A percentile compares a stretch with the other conserved stretches of the same genome.
Evolutionary conservation across 2,797 vertebrate species (phyloP).

Genomic region (Crax fasciolata): DNA sequence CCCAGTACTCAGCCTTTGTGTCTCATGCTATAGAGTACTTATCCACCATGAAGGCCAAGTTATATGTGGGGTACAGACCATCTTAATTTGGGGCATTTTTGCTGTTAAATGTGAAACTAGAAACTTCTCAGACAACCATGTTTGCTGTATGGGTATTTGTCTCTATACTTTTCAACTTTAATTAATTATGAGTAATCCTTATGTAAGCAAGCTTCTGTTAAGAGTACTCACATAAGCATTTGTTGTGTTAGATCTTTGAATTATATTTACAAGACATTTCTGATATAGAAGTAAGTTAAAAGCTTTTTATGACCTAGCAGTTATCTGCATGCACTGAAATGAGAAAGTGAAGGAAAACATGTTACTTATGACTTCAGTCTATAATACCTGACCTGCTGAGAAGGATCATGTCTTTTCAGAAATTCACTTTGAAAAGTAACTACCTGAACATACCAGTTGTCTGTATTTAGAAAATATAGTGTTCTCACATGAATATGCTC

Average conservation of each 20-base stretch:
- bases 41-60: background rate
- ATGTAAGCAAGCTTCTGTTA: background rate
- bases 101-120: background rate
- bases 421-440: background rate
- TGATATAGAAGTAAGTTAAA: background rate
- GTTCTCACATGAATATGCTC: constrained; percentile 43
- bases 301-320: background rate
- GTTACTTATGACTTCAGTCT: background rate
- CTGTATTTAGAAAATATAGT: constrained; percentile 7
- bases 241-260: background rate
- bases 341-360: background rate
- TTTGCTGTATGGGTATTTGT: background rate
- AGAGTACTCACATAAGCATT: background rate
- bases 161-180: background rate
- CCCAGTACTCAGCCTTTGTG: background rate
- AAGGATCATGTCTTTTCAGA: background rate
- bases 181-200: background rate
- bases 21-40: background rate
- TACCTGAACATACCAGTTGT: background rate
- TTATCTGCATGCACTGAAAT: background rate
- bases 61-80: background rate
- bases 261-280: background rate
- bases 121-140: background rate
- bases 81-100: background rate
- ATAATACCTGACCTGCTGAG: background rate